A percentile compares a stretch with the other conserved stretches of the same genome.
These are phyloP conservation scores for Spinus olivaceus DNA, from an alignment of 2,797 vertebrate genomes.

Conservation along the genomic window DNA sequence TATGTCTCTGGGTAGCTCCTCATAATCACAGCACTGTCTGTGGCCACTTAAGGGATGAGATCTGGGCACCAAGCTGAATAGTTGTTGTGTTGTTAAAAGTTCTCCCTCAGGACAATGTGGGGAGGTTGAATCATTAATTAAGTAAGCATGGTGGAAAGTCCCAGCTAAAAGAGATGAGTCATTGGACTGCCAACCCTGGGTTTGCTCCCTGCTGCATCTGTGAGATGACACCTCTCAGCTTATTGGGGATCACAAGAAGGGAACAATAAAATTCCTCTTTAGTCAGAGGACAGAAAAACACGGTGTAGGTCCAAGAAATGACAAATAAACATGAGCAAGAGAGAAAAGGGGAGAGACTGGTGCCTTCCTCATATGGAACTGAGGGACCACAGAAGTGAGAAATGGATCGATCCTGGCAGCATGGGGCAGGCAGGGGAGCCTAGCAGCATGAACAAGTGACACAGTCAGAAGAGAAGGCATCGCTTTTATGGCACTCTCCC, in stretches of 20 bases:
- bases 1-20: not conserved
- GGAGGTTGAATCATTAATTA: conserved; percentile 52
- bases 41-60: not conserved
- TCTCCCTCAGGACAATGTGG: not conserved
- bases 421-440: not conserved
- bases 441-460: not conserved
- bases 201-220: not conserved
- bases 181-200: not conserved
- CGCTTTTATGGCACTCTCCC: not conserved
- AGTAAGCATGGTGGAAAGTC: conserved; percentile 52
- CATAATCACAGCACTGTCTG: not conserved
- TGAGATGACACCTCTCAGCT: conserved; percentile 1
- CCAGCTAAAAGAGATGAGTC: conserved; percentile 37
- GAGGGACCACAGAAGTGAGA: accelerated
- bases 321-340: not conserved
- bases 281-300: not conserved
- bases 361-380: not conserved
- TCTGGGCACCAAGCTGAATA: not conserved
- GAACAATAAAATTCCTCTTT: conserved; percentile 26
- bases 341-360: not conserved
- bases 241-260: not conserved
- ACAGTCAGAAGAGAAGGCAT: not conserved
- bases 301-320: not conserved
- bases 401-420: not conserved
- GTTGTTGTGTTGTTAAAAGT: not conserved